Conservation (phyloP, 2,113 vertebrate genomes). For the Rattus norvegicus region GRCr8 NC_086027.1:31871501-31872000, state of each 20-base stretch:
- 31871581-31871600: slow-evolving; percentile 62
- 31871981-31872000: background rate
- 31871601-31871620: slow-evolving; percentile 35
- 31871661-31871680: background rate
- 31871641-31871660: background rate
- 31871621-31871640: slow-evolving; percentile 64
- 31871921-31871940: background rate
- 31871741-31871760: background rate
- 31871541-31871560: slow-evolving; percentile 60
- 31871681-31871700: slow-evolving; percentile 13
- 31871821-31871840: background rate
- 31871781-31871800: background rate
- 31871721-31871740: background rate
- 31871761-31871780: background rate
- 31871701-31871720: background rate
- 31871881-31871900: background rate
- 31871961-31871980: background rate
- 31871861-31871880: background rate
- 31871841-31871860: background rate
- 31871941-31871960: background rate
- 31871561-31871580: slow-evolving; percentile 60
- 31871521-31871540: slow-evolving; percentile 79
- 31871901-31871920: background rate
- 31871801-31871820: background rate
- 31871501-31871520: slow-evolving; percentile 65